Conservation (phyloP, 2,113 vertebrate species). For the Peromyscus leucopus region DNA sequence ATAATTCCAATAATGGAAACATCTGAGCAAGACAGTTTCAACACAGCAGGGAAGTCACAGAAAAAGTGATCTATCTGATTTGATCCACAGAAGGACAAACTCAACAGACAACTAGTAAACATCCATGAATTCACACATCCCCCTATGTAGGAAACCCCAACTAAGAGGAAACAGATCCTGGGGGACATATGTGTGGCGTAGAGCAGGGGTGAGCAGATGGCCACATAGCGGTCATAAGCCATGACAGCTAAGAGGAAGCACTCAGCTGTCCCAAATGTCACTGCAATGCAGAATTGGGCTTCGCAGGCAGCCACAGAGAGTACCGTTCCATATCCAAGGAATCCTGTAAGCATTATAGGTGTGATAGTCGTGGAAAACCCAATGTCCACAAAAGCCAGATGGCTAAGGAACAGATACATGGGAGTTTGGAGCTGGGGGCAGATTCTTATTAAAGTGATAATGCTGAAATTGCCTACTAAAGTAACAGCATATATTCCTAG, state of each 20-base stretch:
- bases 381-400: constrained; percentile 74
- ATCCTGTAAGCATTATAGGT: constrained; percentile 54
- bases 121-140: constrained; percentile 65
- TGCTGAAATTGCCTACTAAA: constrained; percentile 67
- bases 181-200: constrained; percentile 64
- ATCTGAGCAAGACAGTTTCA: constrained; percentile 79
- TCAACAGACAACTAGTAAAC: constrained; percentile 61
- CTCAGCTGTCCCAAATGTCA: constrained; percentile 65
- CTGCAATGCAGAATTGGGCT: constrained; percentile 35
- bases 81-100: constrained; percentile 73
- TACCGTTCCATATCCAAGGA: not conserved
- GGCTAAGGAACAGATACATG: constrained; percentile 76
- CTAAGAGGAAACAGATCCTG: not conserved
- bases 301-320: constrained; percentile 64
- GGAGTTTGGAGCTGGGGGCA: constrained; percentile 66
- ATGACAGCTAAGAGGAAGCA: constrained; percentile 77
- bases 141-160: constrained; percentile 39
- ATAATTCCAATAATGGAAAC: constrained; percentile 62
- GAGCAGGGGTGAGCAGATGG: constrained; percentile 77
- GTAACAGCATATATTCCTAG: constrained; percentile 73
- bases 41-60: constrained; percentile 78
- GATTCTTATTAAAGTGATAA: constrained; percentile 63
- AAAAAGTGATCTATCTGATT: constrained; percentile 80
- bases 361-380: constrained; percentile 58
- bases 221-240: constrained; percentile 78